Base-by-base conservation (phyloP, 2,797 vertebrate genomes). In the Cephalopachus bancanus region DNA sequence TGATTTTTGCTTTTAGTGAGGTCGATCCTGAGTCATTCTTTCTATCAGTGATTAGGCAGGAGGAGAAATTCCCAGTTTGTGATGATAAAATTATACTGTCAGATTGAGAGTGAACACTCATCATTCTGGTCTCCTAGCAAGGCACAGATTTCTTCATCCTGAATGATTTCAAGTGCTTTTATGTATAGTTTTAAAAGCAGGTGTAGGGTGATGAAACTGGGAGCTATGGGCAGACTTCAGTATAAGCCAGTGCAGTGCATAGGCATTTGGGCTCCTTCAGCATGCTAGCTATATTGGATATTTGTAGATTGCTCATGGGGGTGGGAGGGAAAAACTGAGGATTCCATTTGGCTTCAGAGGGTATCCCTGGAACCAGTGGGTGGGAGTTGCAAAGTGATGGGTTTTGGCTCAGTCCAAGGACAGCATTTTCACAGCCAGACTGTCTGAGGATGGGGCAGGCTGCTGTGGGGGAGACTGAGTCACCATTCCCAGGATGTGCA, bases 11-110 rank as follows among this genome's bases (percentile, higher is more conserved):
- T 94, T 92, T 97, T 75, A 84, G 67, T 0, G 22, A 65, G 72
- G 91, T 93, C 0, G 3, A 17, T 37, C 51, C 80, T 15, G 72
- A 85, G 53, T 76, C 3, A 1, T 57, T 65, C 24, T 92, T 86
- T 67, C 30, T 64, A 0, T 60, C 7, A 44, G 33, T 91, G 65
- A 92, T 88, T 51, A 92, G 71, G 55, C 72, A 75, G 67, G 55
- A 91, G 71, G 83, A 90, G 80, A 92, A 93, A 69, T 65, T 81
- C 28, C 74, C 71, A 84, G 28, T 90, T 86, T 65, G 51, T 89
- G 62, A 89, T 80, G 83, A 64, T 37, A 59, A 53, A 90, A 88
- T 93, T 64, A 71, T n/a, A 24, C 79, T 83, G 44, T 94, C 57
- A 65, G 88, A 62, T 78, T 49, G 74, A 55, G 3, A 30, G 60